Conservation (phyloP, 2,113 vertebrate genomes). For the Callithrix jacchus region DNA sequence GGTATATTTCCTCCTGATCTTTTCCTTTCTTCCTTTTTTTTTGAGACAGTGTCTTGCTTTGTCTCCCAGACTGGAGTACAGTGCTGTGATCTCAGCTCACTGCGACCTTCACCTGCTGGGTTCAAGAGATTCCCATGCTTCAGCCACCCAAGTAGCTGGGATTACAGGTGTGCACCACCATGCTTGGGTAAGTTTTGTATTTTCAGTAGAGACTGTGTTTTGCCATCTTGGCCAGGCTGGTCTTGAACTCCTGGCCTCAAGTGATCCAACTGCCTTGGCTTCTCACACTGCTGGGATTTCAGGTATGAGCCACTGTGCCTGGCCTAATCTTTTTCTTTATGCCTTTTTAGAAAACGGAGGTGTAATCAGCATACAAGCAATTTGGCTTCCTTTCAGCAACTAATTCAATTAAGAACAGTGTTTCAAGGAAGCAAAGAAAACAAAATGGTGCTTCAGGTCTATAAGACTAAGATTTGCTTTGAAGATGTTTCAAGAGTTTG, state of each 20-base stretch:
- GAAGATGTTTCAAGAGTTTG: neutral
- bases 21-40: neutral
- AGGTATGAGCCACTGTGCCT: neutral
- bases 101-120: neutral
- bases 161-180: neutral
- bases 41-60: neutral
- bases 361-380: neutral
- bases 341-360: neutral
- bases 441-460: neutral
- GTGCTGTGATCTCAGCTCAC: neutral
- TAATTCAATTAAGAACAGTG: neutral
- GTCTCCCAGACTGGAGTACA: neutral
- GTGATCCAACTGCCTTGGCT: neutral
- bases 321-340: neutral
- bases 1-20: neutral
- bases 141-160: neutral
- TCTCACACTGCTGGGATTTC: neutral
- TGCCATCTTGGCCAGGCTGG: neutral
- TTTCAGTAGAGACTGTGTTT: neutral
- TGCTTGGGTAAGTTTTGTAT: neutral
- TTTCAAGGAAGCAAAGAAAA: neutral
- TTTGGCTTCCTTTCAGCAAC: neutral
- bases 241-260: neutral
- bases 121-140: neutral
- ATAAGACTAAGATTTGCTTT: neutral